These are phyloP conservation scores for Watsonalla cultraria DNA, from an alignment of 2,888 invertebrate genomes.

Conservation along the genomic window DNA sequence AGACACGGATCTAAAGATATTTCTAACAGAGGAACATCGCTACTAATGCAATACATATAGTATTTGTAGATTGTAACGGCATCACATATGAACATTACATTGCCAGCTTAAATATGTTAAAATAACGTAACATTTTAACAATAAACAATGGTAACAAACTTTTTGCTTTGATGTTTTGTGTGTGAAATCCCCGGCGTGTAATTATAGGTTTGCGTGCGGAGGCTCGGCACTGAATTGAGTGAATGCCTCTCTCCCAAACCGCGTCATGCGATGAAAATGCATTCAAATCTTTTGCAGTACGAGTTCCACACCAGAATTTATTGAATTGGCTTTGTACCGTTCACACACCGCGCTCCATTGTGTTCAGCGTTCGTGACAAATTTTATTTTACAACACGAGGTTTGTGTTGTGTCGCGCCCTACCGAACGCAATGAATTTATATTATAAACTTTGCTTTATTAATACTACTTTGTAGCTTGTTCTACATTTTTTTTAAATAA, in stretches of 20 bases:
- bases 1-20: too few species aligned
- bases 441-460: neutral
- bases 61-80: too few species aligned
- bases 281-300: slow-evolving; percentile 62
- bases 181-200: slow-evolving; percentile 30
- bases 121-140: slow-evolving; percentile 11
- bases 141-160: slow-evolving; percentile 19
- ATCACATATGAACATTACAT: too few species aligned
- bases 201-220: slow-evolving; percentile 31
- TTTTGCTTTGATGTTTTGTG: slow-evolving; percentile 39
- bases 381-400: slow-evolving; percentile 44
- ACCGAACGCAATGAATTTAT: slow-evolving; percentile 5
- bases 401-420: slow-evolving; percentile 24
- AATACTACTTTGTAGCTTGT: too few species aligned
- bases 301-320: slow-evolving; percentile 53
- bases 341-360: slow-evolving; percentile 50
- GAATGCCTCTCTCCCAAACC: slow-evolving; percentile 24
- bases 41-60: too few species aligned
- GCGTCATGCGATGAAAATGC: slow-evolving; percentile 55
- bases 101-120: neutral
- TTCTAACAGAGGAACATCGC: too few species aligned
- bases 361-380: slow-evolving; percentile 49
- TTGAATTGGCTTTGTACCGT: slow-evolving; percentile 63
- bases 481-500: too few species aligned
- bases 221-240: slow-evolving; percentile 15